Percentiles rank a stretch among this genome's conserved stretches.
Conservation (phyloP, 2,797 vertebrate species). For the Thripadectes ignobilis region DNA sequence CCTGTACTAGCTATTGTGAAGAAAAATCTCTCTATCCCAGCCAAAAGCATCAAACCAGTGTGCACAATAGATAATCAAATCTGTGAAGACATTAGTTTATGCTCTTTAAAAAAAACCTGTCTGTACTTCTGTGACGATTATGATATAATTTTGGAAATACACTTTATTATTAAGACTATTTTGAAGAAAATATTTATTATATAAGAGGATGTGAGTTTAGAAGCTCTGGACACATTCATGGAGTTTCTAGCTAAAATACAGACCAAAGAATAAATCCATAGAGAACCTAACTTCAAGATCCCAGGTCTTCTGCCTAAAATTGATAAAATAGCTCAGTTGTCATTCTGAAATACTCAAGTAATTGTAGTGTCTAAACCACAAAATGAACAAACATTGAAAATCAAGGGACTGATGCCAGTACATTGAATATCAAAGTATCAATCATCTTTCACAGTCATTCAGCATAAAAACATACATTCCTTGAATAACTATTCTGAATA, state of each 20-base stretch:
- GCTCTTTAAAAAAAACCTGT: not conserved
- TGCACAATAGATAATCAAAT: not conserved
- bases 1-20: not conserved
- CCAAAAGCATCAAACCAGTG: not conserved
- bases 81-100: not conserved
- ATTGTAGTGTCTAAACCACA: not conserved
- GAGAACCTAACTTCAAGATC: not conserved
- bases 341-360: not conserved
- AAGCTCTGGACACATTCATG: not conserved
- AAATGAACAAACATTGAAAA: not conserved
- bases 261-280: not conserved
- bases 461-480: not conserved
- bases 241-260: not conserved
- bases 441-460: not conserved
- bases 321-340: not conserved
- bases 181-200: not conserved
- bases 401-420: not conserved
- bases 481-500: not conserved
- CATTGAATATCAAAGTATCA: accelerated
- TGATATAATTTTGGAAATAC: not conserved
- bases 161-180: not conserved
- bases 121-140: not conserved
- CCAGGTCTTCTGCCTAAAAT: not conserved
- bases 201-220: not conserved
- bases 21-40: not conserved